These are phyloP conservation scores for Dryomyza anilis DNA, from an alignment of 2,888 invertebrate genomes.

Conservation along the genomic window DNA sequence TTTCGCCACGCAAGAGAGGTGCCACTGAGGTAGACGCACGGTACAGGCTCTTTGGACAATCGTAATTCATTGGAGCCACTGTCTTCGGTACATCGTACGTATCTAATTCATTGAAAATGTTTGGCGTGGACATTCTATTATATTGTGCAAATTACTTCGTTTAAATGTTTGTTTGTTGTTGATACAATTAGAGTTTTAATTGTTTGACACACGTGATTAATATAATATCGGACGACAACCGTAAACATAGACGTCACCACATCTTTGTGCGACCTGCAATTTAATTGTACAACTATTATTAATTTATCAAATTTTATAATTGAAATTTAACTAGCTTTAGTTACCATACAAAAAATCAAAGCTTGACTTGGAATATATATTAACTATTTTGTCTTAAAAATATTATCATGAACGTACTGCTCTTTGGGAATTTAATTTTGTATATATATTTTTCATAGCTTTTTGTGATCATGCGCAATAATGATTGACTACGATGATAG, in stretches of 20 bases:
- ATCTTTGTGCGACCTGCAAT: constrained; percentile 71
- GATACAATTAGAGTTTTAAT: constrained; percentile 33
- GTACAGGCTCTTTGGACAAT: constrained; percentile 64
- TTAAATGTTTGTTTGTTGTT: constrained; percentile 47
- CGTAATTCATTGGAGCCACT: constrained; percentile 65
- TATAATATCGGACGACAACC: constrained; percentile 64
- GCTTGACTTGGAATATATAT: too few relatives aligned
- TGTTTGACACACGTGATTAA: constrained; percentile 30
- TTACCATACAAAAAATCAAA: too few relatives aligned
- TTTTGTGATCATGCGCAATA: too few relatives aligned
- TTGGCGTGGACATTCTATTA: constrained; percentile 48
- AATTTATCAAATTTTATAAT: not conserved
- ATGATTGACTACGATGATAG: too few relatives aligned
- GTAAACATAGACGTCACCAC: constrained; percentile 75
- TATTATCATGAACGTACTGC: too few relatives aligned
- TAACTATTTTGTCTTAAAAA: too few relatives aligned
- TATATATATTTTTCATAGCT: too few relatives aligned
- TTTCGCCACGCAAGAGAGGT: constrained; percentile 53
- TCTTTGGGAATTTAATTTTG: too few relatives aligned
- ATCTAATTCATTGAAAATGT: constrained; percentile 48
- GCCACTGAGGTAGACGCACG: constrained; percentile 49
- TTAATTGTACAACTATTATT: not conserved
- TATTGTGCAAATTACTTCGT: too few relatives aligned
- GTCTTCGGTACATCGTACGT: constrained; percentile 69
- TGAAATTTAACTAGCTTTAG: not conserved